Conservation (phyloP, 2,797 vertebrate species). For the Triplophysa bombifrons region DNA sequence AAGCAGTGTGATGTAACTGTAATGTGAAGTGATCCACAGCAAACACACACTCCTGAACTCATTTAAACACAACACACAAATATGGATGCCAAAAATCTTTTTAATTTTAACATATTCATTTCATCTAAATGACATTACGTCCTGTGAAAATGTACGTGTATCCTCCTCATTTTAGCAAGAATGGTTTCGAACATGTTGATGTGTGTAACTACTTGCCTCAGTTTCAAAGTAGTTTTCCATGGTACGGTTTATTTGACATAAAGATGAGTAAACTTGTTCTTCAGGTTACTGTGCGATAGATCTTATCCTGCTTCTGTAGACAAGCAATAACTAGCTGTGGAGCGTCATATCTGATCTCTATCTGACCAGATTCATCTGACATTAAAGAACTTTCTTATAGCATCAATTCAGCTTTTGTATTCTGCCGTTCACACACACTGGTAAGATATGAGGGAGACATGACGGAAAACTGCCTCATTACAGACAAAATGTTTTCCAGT, state of each 20-base stretch:
- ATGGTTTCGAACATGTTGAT: too few species aligned
- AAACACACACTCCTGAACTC: too few species aligned
- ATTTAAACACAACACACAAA: too few species aligned
- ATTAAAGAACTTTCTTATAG: neutral
- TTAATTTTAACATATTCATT: too few species aligned
- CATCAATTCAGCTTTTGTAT: neutral
- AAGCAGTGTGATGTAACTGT: too few species aligned
- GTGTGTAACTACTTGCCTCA: neutral
- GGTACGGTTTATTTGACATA: neutral
- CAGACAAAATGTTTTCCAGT: slow-evolving; percentile 52
- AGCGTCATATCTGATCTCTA: neutral
- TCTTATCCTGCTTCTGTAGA: neutral
- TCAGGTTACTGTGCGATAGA: neutral
- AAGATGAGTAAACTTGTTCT: neutral
- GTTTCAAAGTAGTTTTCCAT: neutral
- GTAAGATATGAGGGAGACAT: neutral
- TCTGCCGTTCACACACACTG: neutral
- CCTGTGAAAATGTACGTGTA: too few species aligned
- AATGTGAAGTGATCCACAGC: too few species aligned
- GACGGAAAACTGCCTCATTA: neutral
- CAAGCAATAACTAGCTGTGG: neutral
- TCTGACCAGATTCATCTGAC: neutral
- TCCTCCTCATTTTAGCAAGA: too few species aligned
- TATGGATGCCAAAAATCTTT: too few species aligned
- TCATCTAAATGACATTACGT: too few species aligned